Evolutionary conservation across 2,113 vertebrate genomes (phyloP), one percentile per base, ranked within the genome.

Genomic region (Melanocharis versteri): DNA sequence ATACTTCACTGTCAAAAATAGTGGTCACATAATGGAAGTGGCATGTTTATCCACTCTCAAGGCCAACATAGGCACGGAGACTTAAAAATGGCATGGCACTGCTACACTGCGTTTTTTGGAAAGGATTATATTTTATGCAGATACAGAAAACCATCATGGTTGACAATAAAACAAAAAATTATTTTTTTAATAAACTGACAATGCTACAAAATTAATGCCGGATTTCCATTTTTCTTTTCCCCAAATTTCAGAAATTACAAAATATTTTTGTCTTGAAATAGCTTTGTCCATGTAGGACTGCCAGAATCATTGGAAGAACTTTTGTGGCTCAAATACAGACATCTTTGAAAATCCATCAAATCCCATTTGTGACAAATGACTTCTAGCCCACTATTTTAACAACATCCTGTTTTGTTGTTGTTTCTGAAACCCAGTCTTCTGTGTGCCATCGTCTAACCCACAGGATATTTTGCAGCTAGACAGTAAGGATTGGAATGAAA

Each of bases 1-100:
- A 89, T 84, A 71, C 95, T 97, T 88, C 93, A 87, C 76, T 85
- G 81, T 96, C 85, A 96, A 95, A 96, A 90, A 97, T 68, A 96
- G 94, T 91, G 93, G 82, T 88, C 91, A 97, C 70, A 97, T 65
- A 94, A 93, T 93, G 62, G 51, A 87, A 93, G n/a, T 72, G 77
- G 80, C 42, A 45, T 92, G 45, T 96, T 96, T 96, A 86, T 78
- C 83, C 79, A 84, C 72, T 79, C 65, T 90, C 48, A 96, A 90
- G 93, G 71, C 71, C 92, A 91, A 62, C 30, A 33, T 10, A 93
- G 88, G 27, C 76, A 89, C 15, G 50, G 93, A 94, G 44, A 80
- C 58, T 89, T 87, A 85, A 94, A 94, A 94, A 94, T 53, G 69
- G 13, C 77, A 51, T 65, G 33, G 48, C 73, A 89, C 45, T 65